Base-by-base conservation (phyloP, 2,888 invertebrate genomes). In the Limnephilus lunatus region DNA sequence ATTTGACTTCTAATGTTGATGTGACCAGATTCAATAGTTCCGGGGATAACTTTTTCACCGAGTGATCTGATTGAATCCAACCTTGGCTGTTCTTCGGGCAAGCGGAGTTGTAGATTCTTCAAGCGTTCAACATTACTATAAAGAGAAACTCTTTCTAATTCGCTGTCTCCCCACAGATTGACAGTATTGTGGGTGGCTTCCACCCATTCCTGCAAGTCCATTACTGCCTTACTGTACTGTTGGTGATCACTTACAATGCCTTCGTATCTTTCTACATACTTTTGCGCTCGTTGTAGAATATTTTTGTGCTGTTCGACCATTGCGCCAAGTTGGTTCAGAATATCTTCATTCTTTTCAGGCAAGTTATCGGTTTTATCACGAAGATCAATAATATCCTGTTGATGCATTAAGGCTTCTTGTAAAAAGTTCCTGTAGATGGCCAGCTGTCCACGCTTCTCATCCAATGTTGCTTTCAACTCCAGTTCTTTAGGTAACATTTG, bases 31-130 rank as follows among this genome's bases (percentile, higher is more conserved):
- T 98, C 98, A 80, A 98, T 96, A 0, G 99, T 99, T 39, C 98
- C 98, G 3, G 98, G 98, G 82, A 99, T 97, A 0, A 99, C 99
- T 95, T 98, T 98, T 95, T 99, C 98, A 0, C 98, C 98, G n/a
- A 99, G 95, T 12, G 96, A 96, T 91, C 98, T 97, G 91, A 99
- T 98, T 94, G 97, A 97, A 94, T 97, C 97, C 35, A 99, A 97
- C 91, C 98, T 97, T 7, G 97, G 97, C 94, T 98, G 98, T 94
- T 99, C 99, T 94, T 99, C 99, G 0, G 98, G 97, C 91, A 99
- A 95, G 94, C 97, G 98, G 12, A 97, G 95, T 94, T 98, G 97
- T 19, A 99, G 95, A 94, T 98, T 98, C 95, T 98, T 98, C 25
- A 99, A 95, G 94, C 98, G 97, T 94, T 99, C 98, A 44, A 99